phyloP scores from a whole-genome alignment of 2,888 invertebrate species.

The Eledona agricola region DNA sequence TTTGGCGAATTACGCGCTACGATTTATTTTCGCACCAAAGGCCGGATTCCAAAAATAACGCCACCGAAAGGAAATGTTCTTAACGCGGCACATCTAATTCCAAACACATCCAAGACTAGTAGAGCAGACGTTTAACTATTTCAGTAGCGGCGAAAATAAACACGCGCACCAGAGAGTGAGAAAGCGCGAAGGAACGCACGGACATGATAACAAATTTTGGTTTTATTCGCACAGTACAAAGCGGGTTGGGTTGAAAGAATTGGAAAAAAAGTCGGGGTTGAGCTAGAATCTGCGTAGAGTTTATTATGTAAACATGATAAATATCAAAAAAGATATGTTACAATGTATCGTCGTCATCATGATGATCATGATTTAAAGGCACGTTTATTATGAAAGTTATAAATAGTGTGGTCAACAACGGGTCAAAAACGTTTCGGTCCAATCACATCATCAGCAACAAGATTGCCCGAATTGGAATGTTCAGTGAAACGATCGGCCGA shows the following conservation, averaged over 20 bases:
- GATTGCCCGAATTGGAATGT: constrained; percentile 35
- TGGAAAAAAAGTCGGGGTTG: constrained; percentile 30
- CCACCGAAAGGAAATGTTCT: constrained; percentile 53
- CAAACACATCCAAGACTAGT: constrained; percentile 55
- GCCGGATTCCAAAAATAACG: constrained; percentile 49
- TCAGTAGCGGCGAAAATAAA: constrained; percentile 57
- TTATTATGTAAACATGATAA: constrained; percentile 43
- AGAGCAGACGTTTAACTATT: constrained; percentile 58
- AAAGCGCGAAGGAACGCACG: constrained; percentile 44
- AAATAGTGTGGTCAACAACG: constrained; percentile 34
- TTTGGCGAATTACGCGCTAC: constrained; percentile 41
- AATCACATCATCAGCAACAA: constrained; percentile 26
- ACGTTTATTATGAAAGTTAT: constrained; percentile 37
- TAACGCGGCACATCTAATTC: constrained; percentile 54
- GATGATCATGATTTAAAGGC: constrained; percentile 41
- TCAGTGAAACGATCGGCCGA: constrained; percentile 16
- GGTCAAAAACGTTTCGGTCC: constrained; percentile 16
- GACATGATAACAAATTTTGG: constrained; percentile 38
- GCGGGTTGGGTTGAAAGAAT: constrained; percentile 29
- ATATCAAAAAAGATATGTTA: constrained; percentile 45
- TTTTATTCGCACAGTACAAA: constrained; percentile 25
- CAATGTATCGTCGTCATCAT: too few relatives aligned
- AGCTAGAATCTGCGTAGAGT: constrained; percentile 32
- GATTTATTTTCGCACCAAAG: constrained; percentile 48
- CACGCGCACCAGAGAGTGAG: constrained; percentile 41